Conservation (phyloP, 2,888 invertebrate genomes). For the Pterostichus niger region DNA sequence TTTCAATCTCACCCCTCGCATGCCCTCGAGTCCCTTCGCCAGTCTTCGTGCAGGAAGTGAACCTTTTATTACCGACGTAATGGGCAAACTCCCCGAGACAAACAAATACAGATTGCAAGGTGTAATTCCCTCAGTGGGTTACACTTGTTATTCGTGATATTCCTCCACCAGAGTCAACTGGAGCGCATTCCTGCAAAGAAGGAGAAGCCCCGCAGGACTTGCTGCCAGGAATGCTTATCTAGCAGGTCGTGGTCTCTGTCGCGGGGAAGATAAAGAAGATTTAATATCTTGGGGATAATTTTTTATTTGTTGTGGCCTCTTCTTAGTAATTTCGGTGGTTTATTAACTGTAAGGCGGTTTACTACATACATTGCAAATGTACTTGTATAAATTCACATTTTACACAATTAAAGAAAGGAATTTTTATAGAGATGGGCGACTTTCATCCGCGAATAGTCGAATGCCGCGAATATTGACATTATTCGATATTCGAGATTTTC, state of each 20-base stretch:
- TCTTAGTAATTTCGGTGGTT: not conserved
- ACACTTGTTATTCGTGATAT: conserved; percentile 22
- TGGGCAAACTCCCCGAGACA: conserved; percentile 22
- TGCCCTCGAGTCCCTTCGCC: not conserved
- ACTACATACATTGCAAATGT: too few relatives aligned
- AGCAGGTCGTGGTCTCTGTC: conserved; percentile 12
- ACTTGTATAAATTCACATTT: too few relatives aligned
- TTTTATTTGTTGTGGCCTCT: not conserved
- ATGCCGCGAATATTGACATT: too few relatives aligned
- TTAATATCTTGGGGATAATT: conserved; percentile 29
- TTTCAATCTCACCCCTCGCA: not conserved
- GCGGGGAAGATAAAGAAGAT: conserved; percentile 37
- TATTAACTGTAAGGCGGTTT: conserved; percentile 20
- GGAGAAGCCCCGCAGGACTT: not conserved
- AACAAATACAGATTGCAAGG: conserved; percentile 42
- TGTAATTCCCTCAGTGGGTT: conserved; percentile 34
- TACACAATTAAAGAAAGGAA: too few relatives aligned
- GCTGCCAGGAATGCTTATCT: conserved; percentile 22
- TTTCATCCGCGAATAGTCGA: too few relatives aligned
- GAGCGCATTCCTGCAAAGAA: conserved; percentile 2
- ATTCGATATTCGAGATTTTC: too few relatives aligned
- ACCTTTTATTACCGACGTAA: conserved; percentile 36
- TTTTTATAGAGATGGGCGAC: too few relatives aligned
- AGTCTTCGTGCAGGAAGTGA: not conserved
- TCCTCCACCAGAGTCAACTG: conserved; percentile 1